Evolutionary conservation across 2,888 invertebrate genomes (phyloP).

Genomic region (Cremastinae sp.): DNA sequence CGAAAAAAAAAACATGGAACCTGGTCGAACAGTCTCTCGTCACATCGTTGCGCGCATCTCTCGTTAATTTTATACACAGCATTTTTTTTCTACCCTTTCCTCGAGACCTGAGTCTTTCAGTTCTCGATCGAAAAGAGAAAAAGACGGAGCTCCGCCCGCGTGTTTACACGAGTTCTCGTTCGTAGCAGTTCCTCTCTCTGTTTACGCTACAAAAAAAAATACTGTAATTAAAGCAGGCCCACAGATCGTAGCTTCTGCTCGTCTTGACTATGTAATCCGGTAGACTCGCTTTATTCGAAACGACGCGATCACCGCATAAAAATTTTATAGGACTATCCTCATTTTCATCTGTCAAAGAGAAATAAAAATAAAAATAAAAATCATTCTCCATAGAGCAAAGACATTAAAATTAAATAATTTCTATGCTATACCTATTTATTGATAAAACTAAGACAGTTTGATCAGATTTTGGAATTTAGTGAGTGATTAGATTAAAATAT

Average conservation of each 20-base stretch:
- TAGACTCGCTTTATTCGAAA: not conserved
- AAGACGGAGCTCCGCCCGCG: constrained; percentile 34
- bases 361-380: too few species aligned
- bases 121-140: constrained; percentile 26
- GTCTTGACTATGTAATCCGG: constrained; percentile 41
- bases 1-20: constrained; percentile 35
- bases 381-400: too few species aligned
- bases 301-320: not conserved
- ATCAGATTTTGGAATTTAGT: too few species aligned
- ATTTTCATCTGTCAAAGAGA: not conserved
- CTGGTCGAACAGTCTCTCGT: constrained; percentile 47
- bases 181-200: constrained; percentile 50
- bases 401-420: too few species aligned
- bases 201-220: constrained; percentile 59
- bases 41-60: constrained; percentile 45
- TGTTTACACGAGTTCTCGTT: constrained; percentile 55
- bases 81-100: not conserved
- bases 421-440: too few species aligned
- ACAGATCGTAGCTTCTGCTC: constrained; percentile 47
- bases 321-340: not conserved
- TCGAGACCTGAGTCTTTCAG: constrained; percentile 27
- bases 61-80: constrained; percentile 6
- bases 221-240: constrained; percentile 62
- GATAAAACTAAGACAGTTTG: too few species aligned
- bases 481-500: too few species aligned